Evolutionary conservation across 1,140 invertebrate species (phyloP).

Genomic region (Sitobion miscanthi): DNA sequence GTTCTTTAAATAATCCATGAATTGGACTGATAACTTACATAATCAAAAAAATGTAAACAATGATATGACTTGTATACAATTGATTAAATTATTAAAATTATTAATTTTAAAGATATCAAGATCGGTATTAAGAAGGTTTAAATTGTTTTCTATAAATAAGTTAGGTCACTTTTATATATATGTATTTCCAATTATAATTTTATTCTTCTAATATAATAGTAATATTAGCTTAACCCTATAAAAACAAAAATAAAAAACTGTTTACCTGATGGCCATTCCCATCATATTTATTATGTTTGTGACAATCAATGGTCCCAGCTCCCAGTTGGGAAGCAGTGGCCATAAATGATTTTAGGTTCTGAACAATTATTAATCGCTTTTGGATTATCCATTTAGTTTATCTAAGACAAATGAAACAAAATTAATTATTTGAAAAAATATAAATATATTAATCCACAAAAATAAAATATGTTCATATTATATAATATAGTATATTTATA

Average conservation of each 20-base stretch:
- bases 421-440: too few species aligned
- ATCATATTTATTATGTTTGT: constrained; percentile 55
- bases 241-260: background rate
- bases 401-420: background rate
- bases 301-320: constrained; percentile 56
- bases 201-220: background rate
- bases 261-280: constrained; percentile 52
- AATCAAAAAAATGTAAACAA: background rate
- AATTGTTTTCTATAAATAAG: background rate
- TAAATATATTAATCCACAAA: too few species aligned
- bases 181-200: background rate
- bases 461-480: too few species aligned
- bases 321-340: constrained; percentile 56
- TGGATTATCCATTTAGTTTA: constrained; percentile 54
- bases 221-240: background rate
- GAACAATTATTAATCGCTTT: constrained; percentile 49
- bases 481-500: too few species aligned
- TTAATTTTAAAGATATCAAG: background rate
- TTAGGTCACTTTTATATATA: background rate
- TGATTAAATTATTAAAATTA: too few species aligned
- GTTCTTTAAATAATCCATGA: background rate
- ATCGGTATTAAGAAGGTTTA: too few species aligned
- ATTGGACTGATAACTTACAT: background rate
- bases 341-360: constrained; percentile 55
- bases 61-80: background rate